phyloP scores from a whole-genome alignment of 2,888 invertebrate genomes.

The Mechanitis mazaeus region DNA sequence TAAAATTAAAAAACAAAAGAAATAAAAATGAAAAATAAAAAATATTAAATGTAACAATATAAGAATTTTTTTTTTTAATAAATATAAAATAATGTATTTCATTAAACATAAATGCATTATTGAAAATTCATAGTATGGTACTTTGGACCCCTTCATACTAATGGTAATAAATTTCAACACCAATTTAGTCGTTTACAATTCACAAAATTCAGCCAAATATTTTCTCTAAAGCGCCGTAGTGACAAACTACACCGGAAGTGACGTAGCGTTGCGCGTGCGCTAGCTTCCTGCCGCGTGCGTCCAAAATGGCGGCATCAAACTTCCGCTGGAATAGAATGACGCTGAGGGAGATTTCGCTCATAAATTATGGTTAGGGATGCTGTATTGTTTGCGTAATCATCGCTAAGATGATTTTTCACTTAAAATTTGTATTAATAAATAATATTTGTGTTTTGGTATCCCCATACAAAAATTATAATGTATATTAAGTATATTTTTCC shows the following conservation, averaged over 20 bases:
- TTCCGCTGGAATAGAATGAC: constrained; percentile 59
- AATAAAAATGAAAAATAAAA: too few species aligned
- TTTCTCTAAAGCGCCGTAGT: constrained; percentile 60
- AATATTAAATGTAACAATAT: too few species aligned
- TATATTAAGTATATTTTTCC: too few species aligned
- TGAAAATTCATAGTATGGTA: constrained; percentile 22
- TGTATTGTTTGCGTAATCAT: constrained; percentile 58
- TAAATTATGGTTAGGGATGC: constrained; percentile 68
- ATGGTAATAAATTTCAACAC: constrained; percentile 35
- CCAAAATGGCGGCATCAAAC: constrained; percentile 71
- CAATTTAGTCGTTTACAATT: constrained; percentile 32
- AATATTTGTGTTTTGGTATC: too few species aligned
- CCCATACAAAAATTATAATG: too few species aligned
- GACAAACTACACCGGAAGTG: constrained; percentile 59
- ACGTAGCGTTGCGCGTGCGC: constrained; percentile 69
- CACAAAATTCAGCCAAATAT: constrained; percentile 52
- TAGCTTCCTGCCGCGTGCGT: constrained; percentile 70
- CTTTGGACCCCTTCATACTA: constrained; percentile 20
- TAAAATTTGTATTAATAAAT: constrained; percentile 4
- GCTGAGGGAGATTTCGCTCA: constrained; percentile 54
- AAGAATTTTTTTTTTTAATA: too few species aligned
- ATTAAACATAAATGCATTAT: not conserved
- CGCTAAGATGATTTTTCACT: constrained; percentile 33
- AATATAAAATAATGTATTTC: not conserved
- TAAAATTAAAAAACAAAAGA: too few species aligned